Evolutionary conservation across 2,113 vertebrate genomes (phyloP).

Genomic region (Pterocles burchelli): DNA sequence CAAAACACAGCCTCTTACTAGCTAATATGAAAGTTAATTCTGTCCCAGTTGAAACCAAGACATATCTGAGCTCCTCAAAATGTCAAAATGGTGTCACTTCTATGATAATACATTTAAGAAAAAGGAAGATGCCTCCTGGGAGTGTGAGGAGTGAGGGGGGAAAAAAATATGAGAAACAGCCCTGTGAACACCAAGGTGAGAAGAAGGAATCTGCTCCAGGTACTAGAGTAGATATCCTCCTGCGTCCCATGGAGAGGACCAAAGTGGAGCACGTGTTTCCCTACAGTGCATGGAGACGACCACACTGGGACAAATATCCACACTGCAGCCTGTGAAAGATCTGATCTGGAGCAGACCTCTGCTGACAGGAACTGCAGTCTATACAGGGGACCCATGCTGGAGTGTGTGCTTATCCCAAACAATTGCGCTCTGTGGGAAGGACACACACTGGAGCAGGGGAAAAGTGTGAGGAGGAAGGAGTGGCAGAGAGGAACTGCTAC

Average conservation of each 20-base stretch:
- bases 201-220: background rate
- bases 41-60: too few relatives aligned
- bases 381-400: background rate
- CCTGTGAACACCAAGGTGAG: background rate
- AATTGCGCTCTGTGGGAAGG: background rate
- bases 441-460: background rate
- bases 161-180: background rate
- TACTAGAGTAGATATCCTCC: background rate
- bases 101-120: background rate
- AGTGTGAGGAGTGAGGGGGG: background rate
- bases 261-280: background rate
- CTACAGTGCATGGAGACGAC: background rate
- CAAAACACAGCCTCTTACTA: too few relatives aligned
- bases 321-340: background rate
- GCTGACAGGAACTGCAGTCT: background rate
- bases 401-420: fast-evolving
- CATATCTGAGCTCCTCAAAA: background rate
- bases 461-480: background rate
- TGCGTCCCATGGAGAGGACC: background rate
- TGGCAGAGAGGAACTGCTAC: background rate
- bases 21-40: too few relatives aligned
- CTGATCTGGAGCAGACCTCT: background rate
- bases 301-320: background rate
- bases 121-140: background rate
- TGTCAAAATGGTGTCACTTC: background rate